A percentile compares a stretch with the other conserved stretches of the same genome.
These are phyloP conservation scores for Huso huso DNA, from an alignment of 2,797 vertebrate species.

Conservation along the genomic window DNA sequence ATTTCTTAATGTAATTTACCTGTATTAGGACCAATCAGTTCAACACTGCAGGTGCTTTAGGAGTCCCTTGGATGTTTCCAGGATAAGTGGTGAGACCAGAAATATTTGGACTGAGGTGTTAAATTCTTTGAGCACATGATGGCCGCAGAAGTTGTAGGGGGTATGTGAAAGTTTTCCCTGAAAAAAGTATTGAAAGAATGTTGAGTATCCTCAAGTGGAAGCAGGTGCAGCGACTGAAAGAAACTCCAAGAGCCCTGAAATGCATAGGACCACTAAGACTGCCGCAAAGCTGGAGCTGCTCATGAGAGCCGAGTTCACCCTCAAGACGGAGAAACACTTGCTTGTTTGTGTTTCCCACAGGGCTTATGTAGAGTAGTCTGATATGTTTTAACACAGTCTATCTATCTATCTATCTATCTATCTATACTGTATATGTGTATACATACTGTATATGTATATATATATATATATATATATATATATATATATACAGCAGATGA, in stretches of 20 bases:
- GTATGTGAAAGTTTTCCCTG: slow-evolving; percentile 28
- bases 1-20: slow-evolving; percentile 35
- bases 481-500: too few relatives aligned
- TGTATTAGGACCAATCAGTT: slow-evolving; percentile 53
- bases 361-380: not conserved
- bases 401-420: not conserved
- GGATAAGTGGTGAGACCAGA: not conserved
- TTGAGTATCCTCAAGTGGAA: slow-evolving; percentile 24
- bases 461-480: too few relatives aligned
- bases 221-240: slow-evolving; percentile 34
- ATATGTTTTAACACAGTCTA: not conserved
- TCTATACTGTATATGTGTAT: too few relatives aligned
- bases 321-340: not conserved
- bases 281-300: slow-evolving; percentile 20
- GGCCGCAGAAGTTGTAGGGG: slow-evolving; percentile 13
- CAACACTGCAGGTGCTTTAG: slow-evolving; percentile 26
- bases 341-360: too few relatives aligned
- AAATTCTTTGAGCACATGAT: slow-evolving; percentile 29
- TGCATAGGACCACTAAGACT: not conserved
- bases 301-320: slow-evolving; percentile 19
- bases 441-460: too few relatives aligned
- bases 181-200: slow-evolving; percentile 22
- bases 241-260: slow-evolving; percentile 8
- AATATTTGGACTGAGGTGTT: slow-evolving; percentile 17
- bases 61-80: not conserved